A percentile compares a stretch with the other conserved stretches of the same genome.
phyloP scores from a whole-genome alignment of 2,113 vertebrate species.

The Notothenia coriiceps region DNA sequence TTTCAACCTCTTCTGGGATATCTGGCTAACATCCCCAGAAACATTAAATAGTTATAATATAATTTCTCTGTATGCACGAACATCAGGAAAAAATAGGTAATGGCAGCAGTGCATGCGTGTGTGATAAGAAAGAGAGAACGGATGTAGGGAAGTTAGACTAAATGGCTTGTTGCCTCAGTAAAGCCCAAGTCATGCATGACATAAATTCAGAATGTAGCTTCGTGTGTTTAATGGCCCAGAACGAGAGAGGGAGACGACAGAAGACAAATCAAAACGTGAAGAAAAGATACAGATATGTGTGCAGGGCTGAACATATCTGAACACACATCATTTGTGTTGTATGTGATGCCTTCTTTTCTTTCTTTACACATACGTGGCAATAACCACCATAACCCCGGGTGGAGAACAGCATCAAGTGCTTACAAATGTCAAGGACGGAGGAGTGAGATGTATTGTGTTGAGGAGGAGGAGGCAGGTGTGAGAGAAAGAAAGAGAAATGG shows the following conservation, averaged over 20 bases:
- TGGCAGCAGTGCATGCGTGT: neutral
- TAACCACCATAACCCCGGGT: constrained; percentile 11
- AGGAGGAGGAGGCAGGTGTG: constrained; percentile 43
- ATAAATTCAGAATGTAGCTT: constrained; percentile 56
- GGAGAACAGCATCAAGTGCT: constrained; percentile 33
- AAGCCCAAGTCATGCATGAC: constrained; percentile 57
- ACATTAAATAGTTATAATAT: constrained; percentile 12
- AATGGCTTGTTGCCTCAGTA: constrained; percentile 56
- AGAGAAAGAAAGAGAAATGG: constrained; percentile 39
- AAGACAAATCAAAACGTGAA: constrained; percentile 29
- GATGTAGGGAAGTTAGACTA: constrained; percentile 46
- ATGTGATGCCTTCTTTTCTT: neutral
- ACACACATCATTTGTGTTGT: constrained; percentile 9
- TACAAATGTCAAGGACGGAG: constrained; percentile 57
- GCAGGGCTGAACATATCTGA: neutral
- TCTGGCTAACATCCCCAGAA: neutral
- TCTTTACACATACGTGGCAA: constrained; percentile 1
- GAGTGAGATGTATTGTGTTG: constrained; percentile 47
- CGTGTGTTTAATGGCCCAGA: constrained; percentile 62
- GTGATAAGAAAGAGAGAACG: neutral
- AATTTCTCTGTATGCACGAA: constrained; percentile 15
- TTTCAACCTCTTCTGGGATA: neutral
- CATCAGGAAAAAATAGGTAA: neutral
- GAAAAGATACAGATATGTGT: neutral
- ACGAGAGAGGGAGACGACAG: constrained; percentile 29